phyloP scores from a whole-genome alignment of 1,140 invertebrate genomes.

The Copidosoma floridanum region DNA sequence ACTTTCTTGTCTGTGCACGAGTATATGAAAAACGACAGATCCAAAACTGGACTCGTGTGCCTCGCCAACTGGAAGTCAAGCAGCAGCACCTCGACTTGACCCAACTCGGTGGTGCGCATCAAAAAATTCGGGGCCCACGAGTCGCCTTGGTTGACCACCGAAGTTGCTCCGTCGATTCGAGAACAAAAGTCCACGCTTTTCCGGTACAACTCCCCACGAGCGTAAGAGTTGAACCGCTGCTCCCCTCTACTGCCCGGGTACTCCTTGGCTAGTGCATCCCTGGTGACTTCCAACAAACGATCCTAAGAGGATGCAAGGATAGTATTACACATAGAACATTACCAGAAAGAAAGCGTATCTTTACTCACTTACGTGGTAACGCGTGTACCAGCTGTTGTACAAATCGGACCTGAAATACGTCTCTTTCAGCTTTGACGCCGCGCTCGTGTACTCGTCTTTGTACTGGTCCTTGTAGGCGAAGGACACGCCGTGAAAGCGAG shows the following conservation, averaged over 20 bases:
- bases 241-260: constrained; percentile 60
- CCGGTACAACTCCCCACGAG: constrained; percentile 36
- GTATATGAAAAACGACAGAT: constrained; percentile 65
- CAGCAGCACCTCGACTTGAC: constrained; percentile 56
- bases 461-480: constrained; percentile 67
- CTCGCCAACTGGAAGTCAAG: constrained; percentile 71
- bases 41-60: constrained; percentile 60
- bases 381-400: constrained; percentile 63
- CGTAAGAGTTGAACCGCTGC: constrained; percentile 55
- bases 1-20: constrained; percentile 62
- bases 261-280: constrained; percentile 64
- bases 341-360: not conserved
- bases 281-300: constrained; percentile 23
- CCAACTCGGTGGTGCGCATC: constrained; percentile 52
- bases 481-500: constrained; percentile 68
- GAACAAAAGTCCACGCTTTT: constrained; percentile 40
- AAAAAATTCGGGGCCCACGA: constrained; percentile 74
- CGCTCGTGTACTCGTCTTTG: constrained; percentile 57
- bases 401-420: constrained; percentile 61
- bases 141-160: constrained; percentile 69
- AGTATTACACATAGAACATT: not conserved
- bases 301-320: not conserved
- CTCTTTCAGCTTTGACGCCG: constrained; percentile 51
- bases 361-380: constrained; percentile 56
- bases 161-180: constrained; percentile 38